These are phyloP conservation scores for Nixonia krombeini DNA, from an alignment of 1,140 invertebrate genomes.

Conservation along the genomic window DNA sequence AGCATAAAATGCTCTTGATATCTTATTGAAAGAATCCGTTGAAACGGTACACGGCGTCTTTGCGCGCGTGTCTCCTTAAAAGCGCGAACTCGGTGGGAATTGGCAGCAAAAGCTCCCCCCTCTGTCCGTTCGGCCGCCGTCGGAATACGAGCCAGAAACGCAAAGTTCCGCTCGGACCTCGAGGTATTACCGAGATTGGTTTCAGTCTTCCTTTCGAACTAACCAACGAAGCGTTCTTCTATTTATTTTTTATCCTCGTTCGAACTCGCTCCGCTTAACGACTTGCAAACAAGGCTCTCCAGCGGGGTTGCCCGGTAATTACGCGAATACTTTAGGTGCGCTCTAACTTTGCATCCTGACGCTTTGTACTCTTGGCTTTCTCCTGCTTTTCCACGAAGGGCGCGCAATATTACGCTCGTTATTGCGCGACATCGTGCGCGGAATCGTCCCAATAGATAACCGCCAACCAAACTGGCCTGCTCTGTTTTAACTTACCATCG, in stretches of 20 bases:
- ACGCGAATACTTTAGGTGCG: slow-evolving; percentile 46
- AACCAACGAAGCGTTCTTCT: slow-evolving; percentile 39
- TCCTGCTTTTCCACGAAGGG: slow-evolving; percentile 41
- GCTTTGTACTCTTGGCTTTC: slow-evolving; percentile 42
- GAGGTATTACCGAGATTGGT: slow-evolving; percentile 55
- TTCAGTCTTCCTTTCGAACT: slow-evolving; percentile 53
- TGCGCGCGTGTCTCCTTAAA: slow-evolving; percentile 37
- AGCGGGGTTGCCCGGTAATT: slow-evolving; percentile 42
- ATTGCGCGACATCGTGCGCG: slow-evolving; percentile 43
- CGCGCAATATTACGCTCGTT: slow-evolving; percentile 45
- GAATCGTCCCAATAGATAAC: slow-evolving; percentile 44
- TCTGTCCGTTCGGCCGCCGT: slow-evolving; percentile 7
- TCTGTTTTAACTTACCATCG: slow-evolving; percentile 34
- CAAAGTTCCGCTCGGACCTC: slow-evolving; percentile 44
- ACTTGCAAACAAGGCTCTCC: slow-evolving; percentile 55
- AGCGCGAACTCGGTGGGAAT: slow-evolving; percentile 38
- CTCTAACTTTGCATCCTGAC: slow-evolving; percentile 46
- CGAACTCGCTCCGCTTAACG: slow-evolving; percentile 54
- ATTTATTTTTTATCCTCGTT: slow-evolving; percentile 55
- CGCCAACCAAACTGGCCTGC: slow-evolving; percentile 23
- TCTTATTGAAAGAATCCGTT: slow-evolving; percentile 45
- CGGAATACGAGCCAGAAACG: slow-evolving; percentile 23
- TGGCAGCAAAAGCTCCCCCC: slow-evolving; percentile 50
- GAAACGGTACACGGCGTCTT: slow-evolving; percentile 17
- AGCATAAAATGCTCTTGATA: slow-evolving; percentile 29